Evolutionary conservation across 2,113 vertebrate genomes (phyloP), one percentile per base, ranked within the genome.

Genomic region (Anser cygnoides): DNA sequence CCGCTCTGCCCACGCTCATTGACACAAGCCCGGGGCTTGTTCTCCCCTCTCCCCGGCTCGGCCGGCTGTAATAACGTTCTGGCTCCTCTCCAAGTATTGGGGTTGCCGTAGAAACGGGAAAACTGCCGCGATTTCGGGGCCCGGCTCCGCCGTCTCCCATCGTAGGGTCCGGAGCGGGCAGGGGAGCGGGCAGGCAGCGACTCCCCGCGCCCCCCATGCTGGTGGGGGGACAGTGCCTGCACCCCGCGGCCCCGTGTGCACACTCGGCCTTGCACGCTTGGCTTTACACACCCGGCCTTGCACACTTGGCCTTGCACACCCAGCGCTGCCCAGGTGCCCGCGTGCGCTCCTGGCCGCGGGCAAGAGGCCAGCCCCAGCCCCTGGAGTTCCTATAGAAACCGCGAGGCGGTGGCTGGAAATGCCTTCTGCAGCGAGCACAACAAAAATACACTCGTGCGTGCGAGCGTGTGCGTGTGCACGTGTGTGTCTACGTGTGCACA

Each of bases 101-200:
- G 26, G 96, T 98, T 97, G 87, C 96, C 92, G 95, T 97, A 93
- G 97, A 84, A 98, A 97, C 92, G 7, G 28, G 52, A 87, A 97
- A 98, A 96, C 96, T 16, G 90, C 88, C 26, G 86, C 12, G 35
- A 67, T 77, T 79, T 75, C 6, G 8, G 91, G 71, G 73, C 31
- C 72, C 4, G 26, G 78, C 86, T 74, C 43, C 5, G 5, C 62
- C 3, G 31, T 31, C 37, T 75, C 85, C 84, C 70, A 3, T 39
- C 57, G 82, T 43, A 67, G 50, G 33, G 4, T 19, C 39, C 1
- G 33, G 62, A 16, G 74, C 5, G 5, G 76, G 49, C 22, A 23
- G 49, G 49, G 49, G 49, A 50, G 49, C 22, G 22, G 22, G 43
- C 41, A 21, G 52, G 49, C 23, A 10, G 70, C 7, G 25, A 33